Evolutionary conservation across 1,140 invertebrate genomes (phyloP), one percentile per base, ranked within the genome.

Genomic region (Pristionchus pacificus): DNA sequence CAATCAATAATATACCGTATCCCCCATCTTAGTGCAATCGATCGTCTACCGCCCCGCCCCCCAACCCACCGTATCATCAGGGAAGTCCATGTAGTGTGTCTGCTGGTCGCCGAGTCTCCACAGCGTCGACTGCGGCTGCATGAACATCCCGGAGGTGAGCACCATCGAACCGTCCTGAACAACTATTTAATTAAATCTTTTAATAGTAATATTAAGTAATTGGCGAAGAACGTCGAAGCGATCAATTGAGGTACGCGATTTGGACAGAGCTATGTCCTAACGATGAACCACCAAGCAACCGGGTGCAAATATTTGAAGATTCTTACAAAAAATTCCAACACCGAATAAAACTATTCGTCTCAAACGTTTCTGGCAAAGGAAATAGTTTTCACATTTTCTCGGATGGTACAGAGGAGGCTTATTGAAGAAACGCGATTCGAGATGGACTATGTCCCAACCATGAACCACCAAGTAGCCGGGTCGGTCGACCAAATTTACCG

Each of bases 71-170:
- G 19, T 49, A 10, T 95, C 93, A 60, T 92, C 90, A 77, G 91
- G 88, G 74, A 93, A 89, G 19, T 84, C 84, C 83, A 84, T 87
- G 86, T 89, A 90, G 77, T 90, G 87, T 70, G 91, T 89, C 76
- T 92, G 92, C 88, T 88, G 71, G 83, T 86, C 66, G 84, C 84
- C 84, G 78, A 94, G 89, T 61, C 88, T 89, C 93, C 93, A 97
- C 0, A 97, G 84, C 19, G 90, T 89, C 1, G 92, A 94, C 55
- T 91, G 87, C 1, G 92, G 92, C 28, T 88, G 85, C 76, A 92
- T 89, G 88, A 92, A 94, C 0, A 90, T 88, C 1, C 90, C 91
- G 0, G 93, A 93, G 0, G 93, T 95, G 10, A 97, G 83, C 0
- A 97, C 80, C 1, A 96, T 84, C 57, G 89, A 88, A 0, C 91